Percentiles rank a stretch among this genome's conserved stretches.
Evolutionary conservation across 1,140 invertebrate species (phyloP).

Genomic region (Bombus fervidus): DNA sequence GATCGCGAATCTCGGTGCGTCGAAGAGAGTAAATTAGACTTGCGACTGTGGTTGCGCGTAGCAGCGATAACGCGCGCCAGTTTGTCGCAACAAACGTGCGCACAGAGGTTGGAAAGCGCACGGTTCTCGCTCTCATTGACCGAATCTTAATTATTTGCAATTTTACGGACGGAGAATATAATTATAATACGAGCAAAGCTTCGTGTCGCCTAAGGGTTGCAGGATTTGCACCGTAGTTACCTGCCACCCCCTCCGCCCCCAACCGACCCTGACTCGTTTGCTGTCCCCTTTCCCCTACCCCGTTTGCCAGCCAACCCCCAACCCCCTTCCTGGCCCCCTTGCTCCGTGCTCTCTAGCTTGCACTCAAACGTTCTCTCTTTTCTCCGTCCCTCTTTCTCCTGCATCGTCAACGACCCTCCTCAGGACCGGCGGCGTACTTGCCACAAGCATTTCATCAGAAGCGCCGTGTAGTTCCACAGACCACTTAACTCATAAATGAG

Average conservation of each 20-base stretch:
- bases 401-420: slow-evolving; percentile 71
- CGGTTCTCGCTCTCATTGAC: slow-evolving; percentile 72
- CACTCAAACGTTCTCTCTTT: slow-evolving; percentile 46
- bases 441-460: slow-evolving; percentile 81
- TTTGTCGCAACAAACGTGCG: slow-evolving; percentile 32
- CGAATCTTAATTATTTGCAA: slow-evolving; percentile 81
- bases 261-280: slow-evolving; percentile 57
- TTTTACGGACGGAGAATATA: slow-evolving; percentile 79
- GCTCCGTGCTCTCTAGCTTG: slow-evolving; percentile 28
- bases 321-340: background rate
- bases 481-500: slow-evolving; percentile 82
- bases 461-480: slow-evolving; percentile 79
- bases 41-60: background rate
- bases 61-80: background rate
- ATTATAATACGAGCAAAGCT: slow-evolving; percentile 80
- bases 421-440: slow-evolving; percentile 71
- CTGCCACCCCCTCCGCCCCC: slow-evolving; percentile 31
- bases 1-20: background rate
- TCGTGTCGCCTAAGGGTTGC: slow-evolving; percentile 74
- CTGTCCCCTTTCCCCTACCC: slow-evolving; percentile 10
- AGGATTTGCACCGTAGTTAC: slow-evolving; percentile 71
- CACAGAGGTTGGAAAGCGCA: slow-evolving; percentile 18
- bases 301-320: slow-evolving; percentile 1
- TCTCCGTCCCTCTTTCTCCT: slow-evolving; percentile 40
- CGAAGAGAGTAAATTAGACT: background rate